Percentiles rank a stretch among this genome's conserved stretches.
Conservation (phyloP, 2,888 invertebrate species). For the Hirtodrosophila confusa region DNA sequence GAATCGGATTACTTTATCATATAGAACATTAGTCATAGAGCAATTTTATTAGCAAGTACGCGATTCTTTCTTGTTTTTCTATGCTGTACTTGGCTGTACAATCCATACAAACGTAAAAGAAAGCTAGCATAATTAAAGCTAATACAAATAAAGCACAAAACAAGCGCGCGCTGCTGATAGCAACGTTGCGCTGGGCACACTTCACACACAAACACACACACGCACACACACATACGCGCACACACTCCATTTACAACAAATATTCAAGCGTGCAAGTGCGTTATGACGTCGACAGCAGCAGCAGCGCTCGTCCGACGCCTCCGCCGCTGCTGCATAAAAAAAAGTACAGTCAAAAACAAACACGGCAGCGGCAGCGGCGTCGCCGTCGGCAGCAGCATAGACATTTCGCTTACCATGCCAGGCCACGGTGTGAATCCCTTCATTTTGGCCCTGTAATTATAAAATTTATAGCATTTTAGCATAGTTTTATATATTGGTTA, state of each 20-base stretch:
- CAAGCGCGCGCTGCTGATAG: slow-evolving; percentile 30
- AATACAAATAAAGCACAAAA: slow-evolving; percentile 6
- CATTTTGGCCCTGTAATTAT: slow-evolving; percentile 96
- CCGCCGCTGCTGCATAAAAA: slow-evolving; percentile 64
- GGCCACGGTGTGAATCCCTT: slow-evolving; percentile 99
- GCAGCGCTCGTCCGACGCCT: slow-evolving; percentile 38
- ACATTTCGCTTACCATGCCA: slow-evolving; percentile 92
- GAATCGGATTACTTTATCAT: no score
- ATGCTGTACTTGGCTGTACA: slow-evolving; percentile 20
- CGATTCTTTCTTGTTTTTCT: no score
- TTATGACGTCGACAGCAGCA: slow-evolving; percentile 56
- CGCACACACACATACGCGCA: slow-evolving; percentile 4
- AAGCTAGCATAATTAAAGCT: slow-evolving; percentile 27
- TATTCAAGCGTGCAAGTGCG: slow-evolving; percentile 65
- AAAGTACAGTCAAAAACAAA: slow-evolving; percentile 79
- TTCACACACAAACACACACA: slow-evolving; percentile 1
- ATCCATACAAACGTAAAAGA: slow-evolving; percentile 7
- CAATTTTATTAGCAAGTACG: no score
- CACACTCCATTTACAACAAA: slow-evolving; percentile 36
- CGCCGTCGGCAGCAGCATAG: slow-evolving; percentile 33
- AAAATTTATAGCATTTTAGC: slow-evolving; percentile 64
- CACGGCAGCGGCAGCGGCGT: slow-evolving; percentile 67
- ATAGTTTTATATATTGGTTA: slow-evolving; percentile 10
- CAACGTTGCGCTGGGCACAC: slow-evolving; percentile 15
- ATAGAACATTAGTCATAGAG: no score